phyloP scores from a whole-genome alignment of 2,113 vertebrate genomes.

The Henicopernis longicauda region DNA sequence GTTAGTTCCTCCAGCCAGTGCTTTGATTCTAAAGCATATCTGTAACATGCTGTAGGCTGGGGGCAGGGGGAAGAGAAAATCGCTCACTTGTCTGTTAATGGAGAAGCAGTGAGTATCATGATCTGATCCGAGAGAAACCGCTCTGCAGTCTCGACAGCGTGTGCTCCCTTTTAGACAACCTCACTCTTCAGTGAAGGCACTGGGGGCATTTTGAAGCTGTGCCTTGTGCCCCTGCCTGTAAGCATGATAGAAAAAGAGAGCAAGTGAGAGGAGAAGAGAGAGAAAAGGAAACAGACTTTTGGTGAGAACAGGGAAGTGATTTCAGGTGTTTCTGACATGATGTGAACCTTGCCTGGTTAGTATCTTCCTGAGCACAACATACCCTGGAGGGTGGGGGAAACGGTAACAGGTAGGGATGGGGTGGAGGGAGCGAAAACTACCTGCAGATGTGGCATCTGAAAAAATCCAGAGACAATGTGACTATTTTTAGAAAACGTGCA shows the following conservation, averaged over 20 bases:
- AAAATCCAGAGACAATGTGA: constrained; percentile 26
- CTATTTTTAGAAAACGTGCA: constrained; percentile 75
- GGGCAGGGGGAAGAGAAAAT: neutral
- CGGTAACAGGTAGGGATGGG: neutral
- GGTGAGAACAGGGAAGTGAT: neutral
- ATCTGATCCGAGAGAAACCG: neutral
- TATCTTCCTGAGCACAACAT: neutral
- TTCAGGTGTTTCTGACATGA: constrained; percentile 10
- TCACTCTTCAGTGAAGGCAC: neutral
- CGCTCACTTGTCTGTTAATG: neutral
- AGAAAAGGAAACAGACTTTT: neutral
- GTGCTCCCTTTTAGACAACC: neutral
- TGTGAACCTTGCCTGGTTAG: neutral
- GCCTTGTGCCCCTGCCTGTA: neutral
- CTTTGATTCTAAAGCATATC: neutral
- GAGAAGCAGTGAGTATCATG: neutral
- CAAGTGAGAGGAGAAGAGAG: neutral
- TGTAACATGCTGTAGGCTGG: neutral
- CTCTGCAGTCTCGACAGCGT: rapidly evolving
- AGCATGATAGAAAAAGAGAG: neutral
- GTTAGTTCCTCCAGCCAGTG: neutral
- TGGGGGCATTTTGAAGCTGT: neutral
- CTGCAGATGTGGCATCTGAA: constrained; percentile 55
- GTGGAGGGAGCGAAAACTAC: constrained; percentile 20
- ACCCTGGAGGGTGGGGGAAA: neutral